Conservation (phyloP, 64 coral and sea anemone genomes). For the Actinia tenebrosa region DNA sequence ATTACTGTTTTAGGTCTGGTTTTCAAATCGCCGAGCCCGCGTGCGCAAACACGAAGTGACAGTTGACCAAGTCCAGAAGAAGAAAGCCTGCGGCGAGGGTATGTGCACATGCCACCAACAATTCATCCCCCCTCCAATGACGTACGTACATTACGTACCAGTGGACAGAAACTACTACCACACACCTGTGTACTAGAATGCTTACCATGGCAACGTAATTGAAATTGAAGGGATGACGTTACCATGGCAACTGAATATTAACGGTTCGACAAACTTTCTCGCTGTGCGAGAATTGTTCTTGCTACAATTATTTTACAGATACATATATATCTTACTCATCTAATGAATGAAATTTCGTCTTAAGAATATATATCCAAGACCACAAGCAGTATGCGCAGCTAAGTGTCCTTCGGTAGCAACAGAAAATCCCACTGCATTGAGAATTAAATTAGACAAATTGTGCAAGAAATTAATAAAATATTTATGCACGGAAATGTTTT, state of each 20-base stretch:
- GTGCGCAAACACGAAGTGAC: conserved; percentile 38
- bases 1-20: conserved; percentile 43
- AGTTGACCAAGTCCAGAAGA: conserved; percentile 6
- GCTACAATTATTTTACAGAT: background rate
- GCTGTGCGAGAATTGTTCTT: background rate
- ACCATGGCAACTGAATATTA: no score
- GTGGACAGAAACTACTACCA: background rate
- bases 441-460: background rate
- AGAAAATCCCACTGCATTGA: background rate
- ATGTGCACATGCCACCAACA: conserved; percentile 11
- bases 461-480: background rate
- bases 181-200: background rate
- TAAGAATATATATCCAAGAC: no score
- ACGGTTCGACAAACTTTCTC: background rate
- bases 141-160: background rate
- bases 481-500: background rate
- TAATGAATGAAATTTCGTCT: no score
- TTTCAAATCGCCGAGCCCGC: conserved; percentile 58
- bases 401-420: no score
- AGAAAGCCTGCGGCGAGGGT: conserved; percentile 2
- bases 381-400: no score
- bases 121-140: background rate
- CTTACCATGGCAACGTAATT: background rate
- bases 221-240: background rate
- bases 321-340: background rate